Conservation (phyloP, 2,888 invertebrate species). For the Trissolcus japonicus region DNA sequence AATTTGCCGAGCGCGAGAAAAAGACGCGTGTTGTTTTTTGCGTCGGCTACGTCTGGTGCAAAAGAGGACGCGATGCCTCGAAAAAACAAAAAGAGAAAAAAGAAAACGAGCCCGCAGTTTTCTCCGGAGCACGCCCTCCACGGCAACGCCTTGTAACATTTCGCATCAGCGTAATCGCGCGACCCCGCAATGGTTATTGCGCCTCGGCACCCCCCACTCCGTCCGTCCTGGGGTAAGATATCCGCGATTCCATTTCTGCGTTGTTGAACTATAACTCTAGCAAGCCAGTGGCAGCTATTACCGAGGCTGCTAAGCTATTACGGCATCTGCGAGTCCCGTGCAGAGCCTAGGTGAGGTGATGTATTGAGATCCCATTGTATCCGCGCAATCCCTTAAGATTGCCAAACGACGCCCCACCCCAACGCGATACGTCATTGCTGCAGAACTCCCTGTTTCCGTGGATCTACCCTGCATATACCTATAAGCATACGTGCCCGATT, state of each 20-base stretch:
- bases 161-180: conserved; percentile 63
- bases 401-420: conserved; percentile 73
- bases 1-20: conserved; percentile 15
- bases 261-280: conserved; percentile 75
- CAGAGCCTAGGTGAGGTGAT: conserved; percentile 73
- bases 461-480: conserved; percentile 29
- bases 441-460: conserved; percentile 2
- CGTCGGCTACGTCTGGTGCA: background rate
- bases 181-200: conserved; percentile 64
- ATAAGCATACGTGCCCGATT: conserved; percentile 41
- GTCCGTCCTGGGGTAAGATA: conserved; percentile 24
- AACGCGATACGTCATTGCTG: conserved; percentile 72
- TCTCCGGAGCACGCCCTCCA: conserved; percentile 39
- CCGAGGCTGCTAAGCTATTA: conserved; percentile 74
- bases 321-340: conserved; percentile 67
- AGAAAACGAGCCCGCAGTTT: conserved; percentile 1
- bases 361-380: conserved; percentile 77
- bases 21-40: no score
- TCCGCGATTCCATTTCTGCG: conserved; percentile 69
- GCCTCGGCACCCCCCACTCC: conserved; percentile 29
- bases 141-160: conserved; percentile 60
- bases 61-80: conserved; percentile 10
- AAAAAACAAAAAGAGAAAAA: conserved; percentile 4
- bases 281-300: conserved; percentile 74
- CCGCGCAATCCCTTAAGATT: conserved; percentile 76